Evolutionary conservation across 2,113 vertebrate species (phyloP).

Genomic region (Sminthopsis crassicaudata): DNA sequence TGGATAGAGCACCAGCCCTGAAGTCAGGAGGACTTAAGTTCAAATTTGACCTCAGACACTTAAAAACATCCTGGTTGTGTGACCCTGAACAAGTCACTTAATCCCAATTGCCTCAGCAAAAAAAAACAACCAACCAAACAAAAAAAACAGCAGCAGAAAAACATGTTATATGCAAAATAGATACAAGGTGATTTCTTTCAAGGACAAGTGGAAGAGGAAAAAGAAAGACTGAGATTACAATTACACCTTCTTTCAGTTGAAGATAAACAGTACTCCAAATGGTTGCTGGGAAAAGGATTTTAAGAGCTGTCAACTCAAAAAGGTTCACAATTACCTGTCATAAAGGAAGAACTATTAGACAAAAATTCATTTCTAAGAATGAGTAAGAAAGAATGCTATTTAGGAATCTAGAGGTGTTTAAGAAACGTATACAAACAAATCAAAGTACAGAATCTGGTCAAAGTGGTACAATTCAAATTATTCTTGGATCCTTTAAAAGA

Average conservation of each 20-base stretch:
- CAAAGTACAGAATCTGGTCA: not conserved
- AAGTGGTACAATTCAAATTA: not conserved
- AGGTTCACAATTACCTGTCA: not conserved
- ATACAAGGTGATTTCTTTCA: not conserved
- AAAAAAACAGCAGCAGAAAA: no score
- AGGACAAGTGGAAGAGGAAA: no score
- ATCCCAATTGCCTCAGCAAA: no score
- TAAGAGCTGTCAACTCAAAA: not conserved
- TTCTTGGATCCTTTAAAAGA: not conserved
- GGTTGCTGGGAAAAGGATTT: not conserved
- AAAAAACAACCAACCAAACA: no score
- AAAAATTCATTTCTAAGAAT: not conserved
- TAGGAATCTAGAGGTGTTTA: not conserved
- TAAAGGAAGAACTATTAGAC: not conserved
- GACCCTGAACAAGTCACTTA: no score
- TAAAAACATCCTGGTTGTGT: no score
- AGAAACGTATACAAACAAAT: not conserved
- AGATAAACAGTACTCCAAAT: not conserved
- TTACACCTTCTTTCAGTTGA: not conserved
- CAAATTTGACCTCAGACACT: no score
- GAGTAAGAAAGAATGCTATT: not conserved
- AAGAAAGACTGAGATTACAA: not conserved
- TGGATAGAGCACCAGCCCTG: no score
- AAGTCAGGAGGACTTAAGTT: no score
- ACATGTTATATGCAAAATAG: not conserved